Conservation (phyloP, 2,888 invertebrate species). For the Hydroisotoma schaefferi region DNA sequence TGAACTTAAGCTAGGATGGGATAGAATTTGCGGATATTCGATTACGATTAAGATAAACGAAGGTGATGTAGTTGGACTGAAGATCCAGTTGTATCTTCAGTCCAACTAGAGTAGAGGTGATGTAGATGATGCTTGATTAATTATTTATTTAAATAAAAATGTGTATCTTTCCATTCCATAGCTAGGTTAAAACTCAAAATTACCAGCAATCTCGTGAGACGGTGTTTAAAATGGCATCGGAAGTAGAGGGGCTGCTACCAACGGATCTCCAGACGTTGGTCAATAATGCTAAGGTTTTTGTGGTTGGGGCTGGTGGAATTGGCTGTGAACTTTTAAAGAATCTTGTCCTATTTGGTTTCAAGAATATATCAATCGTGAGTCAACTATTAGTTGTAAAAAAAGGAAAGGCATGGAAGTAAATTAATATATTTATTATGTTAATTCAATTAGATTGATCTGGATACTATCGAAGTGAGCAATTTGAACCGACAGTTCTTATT, state of each 20-base stretch:
- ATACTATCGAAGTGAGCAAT: conserved; percentile 99
- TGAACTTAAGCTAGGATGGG: too few relatives aligned
- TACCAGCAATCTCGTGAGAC: too few relatives aligned
- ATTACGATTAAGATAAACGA: too few relatives aligned
- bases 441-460: conserved; percentile 88
- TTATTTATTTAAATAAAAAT: too few relatives aligned
- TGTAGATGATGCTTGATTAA: too few relatives aligned
- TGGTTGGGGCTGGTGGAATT: conserved; percentile 97
- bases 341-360: conserved; percentile 89
- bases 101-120: too few relatives aligned
- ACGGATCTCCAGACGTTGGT: conserved; percentile 64
- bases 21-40: too few relatives aligned
- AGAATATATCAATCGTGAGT: conserved; percentile 84
- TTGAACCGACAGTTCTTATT: conserved; percentile 99
- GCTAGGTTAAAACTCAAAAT: too few relatives aligned
- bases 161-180: too few relatives aligned
- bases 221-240: conserved; percentile 21
- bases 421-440: background rate
- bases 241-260: conserved; percentile 61
- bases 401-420: background rate
- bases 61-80: too few relatives aligned
- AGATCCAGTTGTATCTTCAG: too few relatives aligned
- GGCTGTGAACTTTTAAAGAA: conserved; percentile 98
- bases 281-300: conserved; percentile 69
- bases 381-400: conserved; percentile 52